Evolutionary conservation across 2,888 invertebrate genomes (phyloP), one percentile per base, ranked within the genome.

Genomic region (Melinaea marsaeus): DNA sequence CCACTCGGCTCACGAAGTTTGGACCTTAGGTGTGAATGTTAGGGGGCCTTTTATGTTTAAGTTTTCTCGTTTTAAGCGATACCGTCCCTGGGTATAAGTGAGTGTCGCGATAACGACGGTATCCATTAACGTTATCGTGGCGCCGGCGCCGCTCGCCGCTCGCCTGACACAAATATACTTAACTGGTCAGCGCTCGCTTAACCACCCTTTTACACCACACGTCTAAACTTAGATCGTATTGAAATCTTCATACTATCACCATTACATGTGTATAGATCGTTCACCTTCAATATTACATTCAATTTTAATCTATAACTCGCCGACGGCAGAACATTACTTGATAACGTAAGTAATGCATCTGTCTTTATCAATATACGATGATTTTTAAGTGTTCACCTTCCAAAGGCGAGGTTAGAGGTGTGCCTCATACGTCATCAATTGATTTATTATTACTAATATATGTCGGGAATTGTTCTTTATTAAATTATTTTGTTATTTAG

Each of bases 111-210:
- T 88, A 88, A 84, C 79, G 79, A 75, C 75, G 79, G 83, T 79
- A 75, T 88, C 89, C 89, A 90, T 90, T 90, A 90, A 80, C 79
- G 84, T 85, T 90, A 90, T 88, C 87, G 82, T 72, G 79, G 86
- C 88, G 88, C 88, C 88, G 88, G 88, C 88, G 88, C 86, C 86
- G 84, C 76, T 22, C 88, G 88, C 86, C 86, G 83, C 77, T 67
- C 65, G 68, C 64, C 68, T 67, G 72, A 69, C 74, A 71, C 73
- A 74, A 79, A 83, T 84, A 83, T 80, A 51, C 32, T 9, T 51
- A 77, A 75, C 81, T 79, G 78, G 79, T 77, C 78, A 77, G 74
- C 79, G 77, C 79, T 80, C 78, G 78, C 79, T 79, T 71, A 72
- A 65, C 69, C 66, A 70, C 63, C 70, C 65, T 69, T 72, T 66